Conservation (phyloP, 2,113 vertebrate genomes). For the Sinocyclocheilus maitianheensis region DNA sequence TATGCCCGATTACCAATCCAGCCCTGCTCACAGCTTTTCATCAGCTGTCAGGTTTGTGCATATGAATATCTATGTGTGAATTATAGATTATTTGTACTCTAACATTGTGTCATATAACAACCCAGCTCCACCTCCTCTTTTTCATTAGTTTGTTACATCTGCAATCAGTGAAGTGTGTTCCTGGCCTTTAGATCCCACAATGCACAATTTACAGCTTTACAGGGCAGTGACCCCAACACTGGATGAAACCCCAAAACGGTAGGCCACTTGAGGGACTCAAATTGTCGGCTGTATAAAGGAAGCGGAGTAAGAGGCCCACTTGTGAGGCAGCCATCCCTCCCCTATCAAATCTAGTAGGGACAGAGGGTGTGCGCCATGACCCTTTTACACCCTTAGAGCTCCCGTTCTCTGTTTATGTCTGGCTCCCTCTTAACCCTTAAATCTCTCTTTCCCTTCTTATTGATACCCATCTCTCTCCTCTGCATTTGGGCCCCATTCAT, state of each 20-base stretch:
- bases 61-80: background rate
- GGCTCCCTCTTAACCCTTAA: constrained; percentile 25
- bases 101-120: background rate
- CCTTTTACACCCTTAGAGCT: constrained; percentile 65
- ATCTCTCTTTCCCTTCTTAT: constrained; percentile 35
- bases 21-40: background rate
- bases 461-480: background rate
- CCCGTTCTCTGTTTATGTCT: constrained; percentile 46
- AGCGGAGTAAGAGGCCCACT: constrained; percentile 65
- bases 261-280: constrained; percentile 74
- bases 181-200: constrained; percentile 59
- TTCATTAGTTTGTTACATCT: constrained; percentile 43
- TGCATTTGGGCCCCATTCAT: constrained; percentile 42
- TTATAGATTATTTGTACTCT: background rate
- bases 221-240: constrained; percentile 39
- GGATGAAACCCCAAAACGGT: background rate
- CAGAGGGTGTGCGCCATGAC: constrained; percentile 54
- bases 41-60: background rate
- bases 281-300: constrained; percentile 60
- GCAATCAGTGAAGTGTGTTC: constrained; percentile 33
- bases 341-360: background rate
- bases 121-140: background rate
- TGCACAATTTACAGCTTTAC: constrained; percentile 58
- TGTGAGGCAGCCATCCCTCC: background rate
- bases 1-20: too few species aligned